A percentile compares a stretch with the other conserved stretches of the same genome.
phyloP scores from a whole-genome alignment of 2,888 invertebrate species.

The Luperina nickerlii region DNA sequence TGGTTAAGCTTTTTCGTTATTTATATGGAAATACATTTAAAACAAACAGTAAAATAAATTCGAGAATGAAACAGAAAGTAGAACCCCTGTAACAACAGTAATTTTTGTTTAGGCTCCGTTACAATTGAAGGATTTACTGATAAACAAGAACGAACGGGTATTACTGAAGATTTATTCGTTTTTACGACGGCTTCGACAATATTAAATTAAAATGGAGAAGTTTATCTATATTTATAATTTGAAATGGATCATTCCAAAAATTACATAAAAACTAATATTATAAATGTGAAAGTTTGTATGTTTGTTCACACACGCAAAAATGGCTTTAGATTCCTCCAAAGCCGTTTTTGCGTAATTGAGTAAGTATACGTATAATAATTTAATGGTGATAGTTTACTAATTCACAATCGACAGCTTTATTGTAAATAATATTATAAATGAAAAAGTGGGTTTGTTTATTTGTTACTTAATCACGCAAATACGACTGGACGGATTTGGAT shows the following conservation, averaged over 20 bases:
- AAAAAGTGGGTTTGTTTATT: too few species aligned
- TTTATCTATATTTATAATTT: constrained; percentile 10
- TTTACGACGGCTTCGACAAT: constrained; percentile 3
- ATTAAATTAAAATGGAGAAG: constrained; percentile 18
- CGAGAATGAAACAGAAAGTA: constrained; percentile 38
- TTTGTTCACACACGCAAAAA: too few species aligned
- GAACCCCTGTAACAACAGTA: constrained; percentile 33
- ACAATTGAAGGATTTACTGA: constrained; percentile 56
- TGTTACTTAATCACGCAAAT: too few species aligned
- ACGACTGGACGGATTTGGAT: background rate
- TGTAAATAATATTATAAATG: too few species aligned
- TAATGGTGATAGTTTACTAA: too few species aligned
- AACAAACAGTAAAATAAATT: constrained; percentile 53
- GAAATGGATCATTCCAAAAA: background rate
- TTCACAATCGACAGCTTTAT: too few species aligned
- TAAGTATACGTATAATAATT: too few species aligned
- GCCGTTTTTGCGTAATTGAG: too few species aligned
- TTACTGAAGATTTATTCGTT: constrained; percentile 32
- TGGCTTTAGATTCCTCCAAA: too few species aligned
- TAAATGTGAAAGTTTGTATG: background rate
- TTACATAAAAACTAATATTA: background rate
- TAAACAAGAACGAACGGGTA: constrained; percentile 33
- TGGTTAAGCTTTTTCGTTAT: constrained; percentile 44
- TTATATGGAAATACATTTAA: constrained; percentile 45
- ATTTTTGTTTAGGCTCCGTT: constrained; percentile 51